These are phyloP conservation scores for Anodontia alba DNA, from an alignment of 2,888 invertebrate genomes.

Conservation along the genomic window DNA sequence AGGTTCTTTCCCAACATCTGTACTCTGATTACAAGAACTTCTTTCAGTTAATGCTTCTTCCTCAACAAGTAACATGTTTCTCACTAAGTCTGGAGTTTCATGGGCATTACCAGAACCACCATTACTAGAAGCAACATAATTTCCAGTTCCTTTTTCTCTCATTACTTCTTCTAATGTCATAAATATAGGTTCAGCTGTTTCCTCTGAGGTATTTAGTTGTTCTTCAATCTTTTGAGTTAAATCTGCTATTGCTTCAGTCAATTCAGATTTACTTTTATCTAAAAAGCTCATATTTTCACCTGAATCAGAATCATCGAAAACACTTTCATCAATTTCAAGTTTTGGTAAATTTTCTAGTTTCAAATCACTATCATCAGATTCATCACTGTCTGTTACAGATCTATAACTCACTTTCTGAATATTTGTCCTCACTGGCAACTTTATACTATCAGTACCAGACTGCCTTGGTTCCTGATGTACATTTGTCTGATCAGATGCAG, in stretches of 20 bases:
- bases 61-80: background rate
- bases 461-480: too few relatives aligned
- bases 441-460: background rate
- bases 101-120: background rate
- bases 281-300: background rate
- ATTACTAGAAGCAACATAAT: background rate
- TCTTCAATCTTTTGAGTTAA: conserved; percentile 2
- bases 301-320: conserved; percentile 29
- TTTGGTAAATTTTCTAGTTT: conserved; percentile 52
- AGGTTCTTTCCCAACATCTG: background rate
- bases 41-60: background rate
- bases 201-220: background rate
- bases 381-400: conserved; percentile 9
- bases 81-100: background rate
- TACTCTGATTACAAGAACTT: too few relatives aligned
- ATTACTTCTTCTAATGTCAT: conserved; percentile 68
- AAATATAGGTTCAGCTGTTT: conserved; percentile 63
- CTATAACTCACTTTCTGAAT: conserved; percentile 12
- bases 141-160: background rate
- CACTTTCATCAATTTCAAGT: conserved; percentile 58
- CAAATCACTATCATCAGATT: conserved; percentile 10
- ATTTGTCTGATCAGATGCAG: background rate
- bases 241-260: background rate
- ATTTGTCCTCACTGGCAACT: background rate
- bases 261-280: background rate